phyloP scores from a whole-genome alignment of 2,113 vertebrate genomes.

The Acanthisitta chloris region DNA sequence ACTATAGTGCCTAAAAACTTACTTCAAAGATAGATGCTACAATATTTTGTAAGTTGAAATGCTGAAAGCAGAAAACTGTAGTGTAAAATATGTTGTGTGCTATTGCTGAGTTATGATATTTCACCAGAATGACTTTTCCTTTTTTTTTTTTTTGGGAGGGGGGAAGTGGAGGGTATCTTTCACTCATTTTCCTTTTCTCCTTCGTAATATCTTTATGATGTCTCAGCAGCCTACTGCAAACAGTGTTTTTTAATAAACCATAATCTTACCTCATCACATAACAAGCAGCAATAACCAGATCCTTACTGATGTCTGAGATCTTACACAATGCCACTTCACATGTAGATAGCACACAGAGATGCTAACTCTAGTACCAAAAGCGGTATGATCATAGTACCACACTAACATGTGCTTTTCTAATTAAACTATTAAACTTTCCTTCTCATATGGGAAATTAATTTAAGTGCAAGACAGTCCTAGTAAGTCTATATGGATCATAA shows the following conservation, averaged over 20 bases:
- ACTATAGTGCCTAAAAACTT: background rate
- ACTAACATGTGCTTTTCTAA: background rate
- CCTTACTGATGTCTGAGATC: background rate
- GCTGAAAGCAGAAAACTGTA: background rate
- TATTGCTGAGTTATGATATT: background rate
- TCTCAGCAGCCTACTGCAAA: background rate
- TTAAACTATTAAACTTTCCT: background rate
- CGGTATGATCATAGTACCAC: background rate
- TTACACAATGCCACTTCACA: background rate
- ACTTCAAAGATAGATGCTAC: background rate
- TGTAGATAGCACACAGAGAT: background rate
- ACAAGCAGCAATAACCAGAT: background rate
- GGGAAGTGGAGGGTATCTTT: fast-evolving
- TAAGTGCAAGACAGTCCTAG: background rate
- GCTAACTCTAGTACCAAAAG: background rate
- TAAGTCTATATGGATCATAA: background rate
- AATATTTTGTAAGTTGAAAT: background rate
- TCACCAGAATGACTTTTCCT: background rate
- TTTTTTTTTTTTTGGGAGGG: fast-evolving
- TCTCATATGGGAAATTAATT: background rate
- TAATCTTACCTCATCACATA: background rate
- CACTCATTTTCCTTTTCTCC: background rate
- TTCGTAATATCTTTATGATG: background rate
- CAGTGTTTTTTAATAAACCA: background rate
- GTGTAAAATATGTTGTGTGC: background rate